Percentiles rank a stretch among this genome's conserved stretches.
phyloP scores from a whole-genome alignment of 2,888 invertebrate species.

The Pemphredon lugubris region DNA sequence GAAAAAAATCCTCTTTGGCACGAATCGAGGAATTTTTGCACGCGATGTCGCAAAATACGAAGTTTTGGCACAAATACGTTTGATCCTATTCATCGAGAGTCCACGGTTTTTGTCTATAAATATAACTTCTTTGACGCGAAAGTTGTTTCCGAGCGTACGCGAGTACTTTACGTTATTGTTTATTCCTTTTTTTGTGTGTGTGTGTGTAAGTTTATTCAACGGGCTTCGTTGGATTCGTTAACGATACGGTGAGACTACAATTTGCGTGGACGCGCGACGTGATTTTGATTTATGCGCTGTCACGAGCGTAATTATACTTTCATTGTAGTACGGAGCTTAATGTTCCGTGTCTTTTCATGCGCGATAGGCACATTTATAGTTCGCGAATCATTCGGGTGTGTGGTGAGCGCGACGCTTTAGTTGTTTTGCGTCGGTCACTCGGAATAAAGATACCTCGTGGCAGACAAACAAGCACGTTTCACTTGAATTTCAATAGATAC shows the following conservation, averaged over 20 bases:
- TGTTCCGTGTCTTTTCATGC: neutral
- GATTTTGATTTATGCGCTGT: constrained; percentile 11
- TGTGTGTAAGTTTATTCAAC: neutral
- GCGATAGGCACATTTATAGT: constrained; percentile 1
- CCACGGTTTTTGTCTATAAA: neutral
- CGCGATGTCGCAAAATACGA: neutral
- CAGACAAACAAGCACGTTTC: neutral
- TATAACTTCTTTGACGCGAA: neutral
- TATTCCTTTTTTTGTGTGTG: neutral
- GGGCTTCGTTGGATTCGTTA: too few relatives aligned
- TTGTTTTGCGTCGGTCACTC: constrained; percentile 25
- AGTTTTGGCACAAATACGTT: constrained; percentile 2
- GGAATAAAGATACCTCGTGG: constrained; percentile 4
- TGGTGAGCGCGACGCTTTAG: constrained; percentile 27
- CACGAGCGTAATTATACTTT: constrained; percentile 21
- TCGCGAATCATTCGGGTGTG: constrained; percentile 31
- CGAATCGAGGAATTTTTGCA: neutral
- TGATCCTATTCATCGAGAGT: neutral
- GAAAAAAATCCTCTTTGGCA: constrained; percentile 1
- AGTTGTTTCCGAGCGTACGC: neutral
- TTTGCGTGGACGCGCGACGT: too few relatives aligned
- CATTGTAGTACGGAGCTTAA: constrained; percentile 8
- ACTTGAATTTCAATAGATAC: neutral
- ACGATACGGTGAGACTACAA: too few relatives aligned
- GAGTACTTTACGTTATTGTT: neutral